Base-by-base conservation (phyloP, 2,888 invertebrate genomes). In the Branchipolynoe longqiensis region DNA sequence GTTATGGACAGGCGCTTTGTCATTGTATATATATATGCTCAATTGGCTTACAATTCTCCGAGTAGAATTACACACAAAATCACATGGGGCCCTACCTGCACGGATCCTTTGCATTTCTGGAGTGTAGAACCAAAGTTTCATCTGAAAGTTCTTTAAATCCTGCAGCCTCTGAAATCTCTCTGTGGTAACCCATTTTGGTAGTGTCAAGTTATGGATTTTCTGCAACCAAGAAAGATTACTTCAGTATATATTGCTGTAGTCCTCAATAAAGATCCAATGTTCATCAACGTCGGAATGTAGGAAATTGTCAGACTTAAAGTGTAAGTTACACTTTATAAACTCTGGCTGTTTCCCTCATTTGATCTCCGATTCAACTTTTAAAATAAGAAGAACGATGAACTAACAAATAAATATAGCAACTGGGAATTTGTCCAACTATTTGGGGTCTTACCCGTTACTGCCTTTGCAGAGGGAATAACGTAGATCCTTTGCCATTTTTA, bases 111-210 rank as follows among this genome's bases (percentile, higher is more conserved):
- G 48, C 82, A 86, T 81, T 54, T 82, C 69, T 28, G 56, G 64
- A 4, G 81, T 78, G 58, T 85, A 83, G 56, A 48, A 86, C 73
- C 82, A 31, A 12, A 87, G 40, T 14, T 82, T 78, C 31, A 87
- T 85, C 59, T 86, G 81, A 18, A 83, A 62, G 62, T 58, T n/a
- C 31, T 85, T 62, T 40, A 88, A 2, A 18, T 82, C 62, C 18
- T 14, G n/a, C 28, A 87, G 62, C 31, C 56, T 86, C n/a, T 87
- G 81, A 41, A 38, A 87, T 14, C 87, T 64, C 6, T 69, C 73
- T 38, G 62, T 40, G 0, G 84, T 84, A 18, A 84, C 73, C 84
- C 84, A 84, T 0, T 3, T 1, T 40, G 64, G 69, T 33, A 73
- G 31, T 28, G 69, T 73, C n/a, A 41, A 25, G 28, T 73, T 84